Evolutionary conservation across 2,797 vertebrate species (phyloP).

Genomic region (Toxotes lorentzi): DNA sequence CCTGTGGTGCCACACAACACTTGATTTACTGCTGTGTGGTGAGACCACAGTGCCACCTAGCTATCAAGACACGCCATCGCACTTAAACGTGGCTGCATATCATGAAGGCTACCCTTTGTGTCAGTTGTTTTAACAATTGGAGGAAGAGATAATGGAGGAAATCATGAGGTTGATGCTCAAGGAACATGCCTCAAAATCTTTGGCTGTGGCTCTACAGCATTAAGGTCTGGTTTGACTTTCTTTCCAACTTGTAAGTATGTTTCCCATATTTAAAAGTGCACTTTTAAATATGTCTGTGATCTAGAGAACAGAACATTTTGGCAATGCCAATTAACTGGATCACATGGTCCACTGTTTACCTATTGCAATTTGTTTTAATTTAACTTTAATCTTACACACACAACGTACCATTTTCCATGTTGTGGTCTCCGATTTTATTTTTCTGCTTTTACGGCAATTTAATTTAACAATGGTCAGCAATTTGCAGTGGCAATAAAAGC

Average conservation of each 20-base stretch:
- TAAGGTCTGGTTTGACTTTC: not conserved
- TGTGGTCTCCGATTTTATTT: not conserved
- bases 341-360: not conserved
- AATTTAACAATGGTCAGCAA: not conserved
- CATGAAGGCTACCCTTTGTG: not conserved
- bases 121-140: not conserved
- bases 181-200: not conserved
- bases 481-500: not conserved
- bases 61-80: constrained; percentile 15
- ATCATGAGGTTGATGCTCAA: not conserved
- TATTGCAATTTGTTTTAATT: not conserved
- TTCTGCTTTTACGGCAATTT: not conserved
- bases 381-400: not conserved
- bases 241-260: not conserved
- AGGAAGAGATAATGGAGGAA: too few species aligned
- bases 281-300: not conserved
- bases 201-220: not conserved
- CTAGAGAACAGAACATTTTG: not conserved
- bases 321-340: not conserved
- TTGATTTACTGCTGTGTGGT: constrained; percentile 67
- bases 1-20: constrained; percentile 71
- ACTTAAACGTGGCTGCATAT: not conserved
- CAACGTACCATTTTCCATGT: not conserved
- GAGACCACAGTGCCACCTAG: constrained; percentile 74
- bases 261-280: too few species aligned